phyloP scores from a whole-genome alignment of 2,888 invertebrate species.

The Sesamia inferens region DNA sequence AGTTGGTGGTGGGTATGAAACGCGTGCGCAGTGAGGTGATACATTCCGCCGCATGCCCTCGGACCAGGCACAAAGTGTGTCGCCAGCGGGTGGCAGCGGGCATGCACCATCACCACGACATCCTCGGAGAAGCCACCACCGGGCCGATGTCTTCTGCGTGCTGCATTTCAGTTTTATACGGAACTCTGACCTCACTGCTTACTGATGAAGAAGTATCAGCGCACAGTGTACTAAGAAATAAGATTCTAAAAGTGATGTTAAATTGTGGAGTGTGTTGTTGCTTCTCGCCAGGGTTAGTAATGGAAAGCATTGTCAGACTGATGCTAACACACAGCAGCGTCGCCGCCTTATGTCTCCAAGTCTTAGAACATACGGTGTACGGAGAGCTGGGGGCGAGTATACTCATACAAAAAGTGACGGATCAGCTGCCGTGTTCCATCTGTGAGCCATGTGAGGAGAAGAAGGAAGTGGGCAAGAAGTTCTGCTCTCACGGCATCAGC shows the following conservation, averaged over 20 bases:
- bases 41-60: constrained; percentile 88
- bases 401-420: constrained; percentile 76
- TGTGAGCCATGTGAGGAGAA: constrained; percentile 81
- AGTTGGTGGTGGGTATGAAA: constrained; percentile 89
- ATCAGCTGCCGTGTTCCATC: constrained; percentile 83
- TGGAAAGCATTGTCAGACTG: constrained; percentile 87
- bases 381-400: constrained; percentile 89
- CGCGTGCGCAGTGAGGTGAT: constrained; percentile 89
- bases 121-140: constrained; percentile 87
- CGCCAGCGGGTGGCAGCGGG: constrained; percentile 81
- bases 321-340: constrained; percentile 81
- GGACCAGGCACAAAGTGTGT: constrained; percentile 88
- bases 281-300: constrained; percentile 88
- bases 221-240: constrained; percentile 79
- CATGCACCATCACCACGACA: constrained; percentile 90
- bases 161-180: constrained; percentile 90
- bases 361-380: constrained; percentile 90
- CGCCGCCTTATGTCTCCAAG: constrained; percentile 84
- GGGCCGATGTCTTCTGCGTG: constrained; percentile 86
- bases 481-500: constrained; percentile 76
- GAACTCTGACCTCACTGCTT: constrained; percentile 86
- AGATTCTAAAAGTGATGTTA: constrained; percentile 89
- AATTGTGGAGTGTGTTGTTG: constrained; percentile 91
- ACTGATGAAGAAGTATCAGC: constrained; percentile 84
- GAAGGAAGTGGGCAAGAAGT: constrained; percentile 71